phyloP scores from a whole-genome alignment of 2,888 invertebrate species.

The Bombylius discolor region DNA sequence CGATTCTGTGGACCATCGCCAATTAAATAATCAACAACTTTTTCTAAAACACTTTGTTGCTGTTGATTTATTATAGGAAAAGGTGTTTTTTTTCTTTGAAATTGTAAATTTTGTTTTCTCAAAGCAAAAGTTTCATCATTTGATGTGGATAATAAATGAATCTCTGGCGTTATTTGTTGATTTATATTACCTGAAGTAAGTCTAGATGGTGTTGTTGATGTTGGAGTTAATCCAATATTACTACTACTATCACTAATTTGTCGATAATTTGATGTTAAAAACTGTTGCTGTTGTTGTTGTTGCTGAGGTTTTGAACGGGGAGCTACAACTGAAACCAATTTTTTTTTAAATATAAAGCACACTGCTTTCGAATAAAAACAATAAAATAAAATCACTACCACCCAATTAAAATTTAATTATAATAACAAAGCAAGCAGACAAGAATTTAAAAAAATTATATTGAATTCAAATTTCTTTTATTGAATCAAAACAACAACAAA shows the following conservation, averaged over 20 bases:
- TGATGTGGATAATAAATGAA: slow-evolving; percentile 5
- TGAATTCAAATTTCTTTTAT: no score
- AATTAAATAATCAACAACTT: slow-evolving; percentile 83
- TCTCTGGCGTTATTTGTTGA: not conserved
- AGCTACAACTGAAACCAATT: no score
- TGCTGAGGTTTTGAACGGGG: not conserved
- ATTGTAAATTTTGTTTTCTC: slow-evolving; percentile 12
- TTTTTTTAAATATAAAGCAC: no score
- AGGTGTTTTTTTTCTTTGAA: slow-evolving; percentile 29
- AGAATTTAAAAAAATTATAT: no score
- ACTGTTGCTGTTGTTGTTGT: not conserved
- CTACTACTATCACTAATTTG: no score
- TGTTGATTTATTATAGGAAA: slow-evolving; percentile 39
- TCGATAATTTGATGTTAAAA: not conserved
- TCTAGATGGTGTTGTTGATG: slow-evolving; percentile 8
- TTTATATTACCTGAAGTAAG: no score
- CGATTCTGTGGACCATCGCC: slow-evolving; percentile 92
- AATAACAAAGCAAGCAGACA: no score
- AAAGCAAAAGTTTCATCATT: slow-evolving; percentile 11
- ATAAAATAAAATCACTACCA: no score
- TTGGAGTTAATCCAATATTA: not conserved
- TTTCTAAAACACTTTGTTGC: slow-evolving; percentile 69
- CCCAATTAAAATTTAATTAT: no score
- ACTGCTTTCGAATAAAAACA: no score
- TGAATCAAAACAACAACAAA: no score